Evolutionary conservation across 2,888 invertebrate species (phyloP).

Genomic region (Cantharis rufa): DNA sequence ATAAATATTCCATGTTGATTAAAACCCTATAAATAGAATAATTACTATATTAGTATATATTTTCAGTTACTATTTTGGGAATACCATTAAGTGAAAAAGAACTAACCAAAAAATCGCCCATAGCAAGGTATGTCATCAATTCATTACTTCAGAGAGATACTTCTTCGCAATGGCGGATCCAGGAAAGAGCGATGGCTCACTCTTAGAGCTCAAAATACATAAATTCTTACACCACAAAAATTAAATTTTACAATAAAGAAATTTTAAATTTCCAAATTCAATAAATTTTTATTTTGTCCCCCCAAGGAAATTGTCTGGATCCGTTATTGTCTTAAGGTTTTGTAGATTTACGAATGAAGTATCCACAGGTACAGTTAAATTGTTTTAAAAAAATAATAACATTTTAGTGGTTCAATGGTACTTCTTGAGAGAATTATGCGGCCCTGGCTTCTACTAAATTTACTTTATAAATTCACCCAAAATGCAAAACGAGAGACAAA

Average conservation of each 20-base stretch:
- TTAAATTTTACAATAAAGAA: too few relatives aligned
- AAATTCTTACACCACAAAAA: too few relatives aligned
- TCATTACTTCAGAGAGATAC: too few relatives aligned
- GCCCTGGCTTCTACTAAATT: conserved; percentile 64
- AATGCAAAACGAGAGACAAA: conserved; percentile 58
- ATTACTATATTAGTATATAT: not conserved
- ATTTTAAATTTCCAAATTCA: too few relatives aligned
- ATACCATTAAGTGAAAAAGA: not conserved
- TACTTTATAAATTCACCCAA: conserved; percentile 60
- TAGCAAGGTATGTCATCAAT: not conserved
- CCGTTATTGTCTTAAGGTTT: too few relatives aligned
- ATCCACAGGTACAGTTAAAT: not conserved
- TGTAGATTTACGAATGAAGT: not conserved
- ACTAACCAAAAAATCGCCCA: not conserved
- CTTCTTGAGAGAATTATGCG: conserved; percentile 58
- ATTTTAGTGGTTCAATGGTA: conserved; percentile 59
- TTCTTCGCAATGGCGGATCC: too few relatives aligned
- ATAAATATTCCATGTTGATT: not conserved
- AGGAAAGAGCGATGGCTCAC: too few relatives aligned
- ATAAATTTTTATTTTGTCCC: too few relatives aligned
- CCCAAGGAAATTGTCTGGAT: too few relatives aligned
- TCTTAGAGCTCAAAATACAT: too few relatives aligned
- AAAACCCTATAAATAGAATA: not conserved
- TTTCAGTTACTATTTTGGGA: not conserved
- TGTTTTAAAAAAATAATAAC: not conserved